Base-by-base conservation (phyloP, 2,113 vertebrate species). In the Piaya cayana region DNA sequence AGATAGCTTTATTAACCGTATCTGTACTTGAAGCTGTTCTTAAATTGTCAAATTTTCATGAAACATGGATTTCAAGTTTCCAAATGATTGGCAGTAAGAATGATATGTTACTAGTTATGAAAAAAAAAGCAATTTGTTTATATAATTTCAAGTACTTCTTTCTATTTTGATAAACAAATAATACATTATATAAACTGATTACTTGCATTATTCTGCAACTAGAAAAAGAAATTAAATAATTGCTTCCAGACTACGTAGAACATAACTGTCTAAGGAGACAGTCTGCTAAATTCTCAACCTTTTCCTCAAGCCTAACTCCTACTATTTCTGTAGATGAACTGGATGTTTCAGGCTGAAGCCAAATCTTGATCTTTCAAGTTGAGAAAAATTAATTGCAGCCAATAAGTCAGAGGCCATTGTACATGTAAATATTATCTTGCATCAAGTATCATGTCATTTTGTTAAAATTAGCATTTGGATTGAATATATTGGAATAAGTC, bases 121-220 rank as follows among this genome's bases (percentile, higher is more conserved):
- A 49, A 88, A 72, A 36, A 85, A 32, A 71, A 91, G 6, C 2
- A 30, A 20, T 43, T 20, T 58, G 9, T 78, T 95, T 93, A 87
- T 19, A 36, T 89, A 22, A 72, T 90, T 72, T 78, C 56, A 75
- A 82, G 9, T 81, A 0, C 18, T 59, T 37, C 4, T 82, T 85
- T 37, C 85, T 63, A 84, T 88, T 89, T 84, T 11, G 5, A 83
- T 95, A 92, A 92, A 72, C 27, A 83, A 93, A 91, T 9, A 59
- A 34, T 29, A 69, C 26, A 29, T 55, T 53, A 82, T 6, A 30
- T 58, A 36, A 71, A 59, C 32, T 12, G 8, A 68, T 50, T 23
- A 10, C 53, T 87, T 62, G 49, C 18, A 23, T 58, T 78, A 67
- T 62, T 78, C 34, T 84, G 26, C 37, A 67, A 8, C 17, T 91